phyloP scores from a whole-genome alignment of 2,797 vertebrate species.

The Takifugu ocellatus region DNA sequence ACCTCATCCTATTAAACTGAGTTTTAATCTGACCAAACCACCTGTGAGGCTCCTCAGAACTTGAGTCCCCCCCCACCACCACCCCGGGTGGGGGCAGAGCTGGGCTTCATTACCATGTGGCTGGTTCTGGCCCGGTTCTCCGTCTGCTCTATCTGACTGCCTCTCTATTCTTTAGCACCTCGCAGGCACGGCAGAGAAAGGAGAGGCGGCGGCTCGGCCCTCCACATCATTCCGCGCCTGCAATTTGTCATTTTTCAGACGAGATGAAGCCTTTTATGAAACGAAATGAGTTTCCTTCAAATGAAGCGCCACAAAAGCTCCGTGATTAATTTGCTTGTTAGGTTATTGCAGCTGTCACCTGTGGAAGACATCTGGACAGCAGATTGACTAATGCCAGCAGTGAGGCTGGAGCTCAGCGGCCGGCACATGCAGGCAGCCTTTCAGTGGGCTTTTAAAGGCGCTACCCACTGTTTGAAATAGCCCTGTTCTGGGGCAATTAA shows the following conservation, averaged over 20 bases:
- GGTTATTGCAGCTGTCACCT: slow-evolving; percentile 85
- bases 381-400: slow-evolving; percentile 83
- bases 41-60: slow-evolving; percentile 78
- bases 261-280: slow-evolving; percentile 84
- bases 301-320: slow-evolving; percentile 82
- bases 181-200: slow-evolving; percentile 69
- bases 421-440: slow-evolving; percentile 73
- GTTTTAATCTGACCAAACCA: slow-evolving; percentile 77
- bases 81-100: slow-evolving; percentile 54
- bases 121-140: slow-evolving; percentile 73
- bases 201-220: slow-evolving; percentile 67
- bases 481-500: slow-evolving; percentile 79
- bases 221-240: slow-evolving; percentile 73
- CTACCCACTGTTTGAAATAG: slow-evolving; percentile 73
- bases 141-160: slow-evolving; percentile 62
- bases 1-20: slow-evolving; percentile 31
- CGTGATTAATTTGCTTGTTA: slow-evolving; percentile 87
- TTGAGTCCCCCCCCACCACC: slow-evolving; percentile 58
- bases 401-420: slow-evolving; percentile 69
- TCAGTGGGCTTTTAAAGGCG: slow-evolving; percentile 76
- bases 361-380: slow-evolving; percentile 86
- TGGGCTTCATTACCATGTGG: slow-evolving; percentile 72
- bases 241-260: slow-evolving; percentile 84
- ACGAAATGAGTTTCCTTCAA: slow-evolving; percentile 82
- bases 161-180: slow-evolving; percentile 68